These are phyloP conservation scores for Coturnix japonica DNA, from an alignment of 2,113 vertebrate species.

Conservation along the genomic window DNA sequence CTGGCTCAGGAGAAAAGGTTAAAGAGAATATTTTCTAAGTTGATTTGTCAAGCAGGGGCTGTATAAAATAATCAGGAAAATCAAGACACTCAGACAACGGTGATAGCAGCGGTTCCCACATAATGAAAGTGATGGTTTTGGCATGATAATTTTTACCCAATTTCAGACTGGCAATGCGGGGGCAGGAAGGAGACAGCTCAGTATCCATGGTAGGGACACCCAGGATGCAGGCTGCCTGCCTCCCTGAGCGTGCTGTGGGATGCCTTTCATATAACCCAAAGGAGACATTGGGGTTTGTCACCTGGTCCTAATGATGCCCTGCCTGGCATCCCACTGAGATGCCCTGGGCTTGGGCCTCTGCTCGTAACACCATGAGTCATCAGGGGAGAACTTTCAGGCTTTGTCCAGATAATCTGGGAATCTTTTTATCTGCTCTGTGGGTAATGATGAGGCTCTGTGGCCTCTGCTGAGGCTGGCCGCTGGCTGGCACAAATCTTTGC, in stretches of 20 bases:
- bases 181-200: neutral
- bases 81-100: constrained; percentile 9
- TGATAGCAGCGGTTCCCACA: neutral
- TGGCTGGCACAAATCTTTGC: neutral
- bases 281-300: fast-evolving
- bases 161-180: neutral
- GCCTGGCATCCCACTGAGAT: fast-evolving
- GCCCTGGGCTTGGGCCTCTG: neutral
- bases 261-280: neutral
- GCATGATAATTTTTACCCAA: neutral
- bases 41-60: neutral
- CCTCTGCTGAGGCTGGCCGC: neutral
- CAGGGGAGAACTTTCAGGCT: neutral
- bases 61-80: constrained; percentile 53
- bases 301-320: fast-evolving
- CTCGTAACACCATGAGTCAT: fast-evolving
- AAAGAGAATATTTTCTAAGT: constrained; percentile 8
- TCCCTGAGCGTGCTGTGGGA: neutral
- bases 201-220: neutral
- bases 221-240: neutral
- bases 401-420: neutral
- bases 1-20: neutral
- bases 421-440: neutral
- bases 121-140: neutral
- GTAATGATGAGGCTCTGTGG: too few species aligned